Base-by-base conservation (phyloP, 2,888 invertebrate genomes). In the Cataglyphis altisquamis region DNA sequence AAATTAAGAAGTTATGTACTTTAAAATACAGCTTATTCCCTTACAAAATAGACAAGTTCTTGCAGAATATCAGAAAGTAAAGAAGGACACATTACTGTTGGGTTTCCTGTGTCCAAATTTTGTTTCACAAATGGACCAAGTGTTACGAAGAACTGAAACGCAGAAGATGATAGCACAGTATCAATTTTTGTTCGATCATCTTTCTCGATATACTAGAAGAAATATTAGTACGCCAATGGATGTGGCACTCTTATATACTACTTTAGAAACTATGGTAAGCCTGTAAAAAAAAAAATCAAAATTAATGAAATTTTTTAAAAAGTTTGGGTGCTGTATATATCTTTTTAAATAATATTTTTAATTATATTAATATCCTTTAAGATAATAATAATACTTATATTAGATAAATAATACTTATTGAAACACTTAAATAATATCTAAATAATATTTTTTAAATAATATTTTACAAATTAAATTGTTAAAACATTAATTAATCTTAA, bases 41-140 rank as follows among this genome's bases (percentile, higher is more conserved):
- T 29, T 36, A 45, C 8, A 41, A 15, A 80, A 45, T 48, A 74
- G n/a, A 64, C 32, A 25, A 39, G 3, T 62, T 48, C 21, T 74
- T 66, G n/a, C 68, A 91, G 91, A 89, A 18, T 90, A 87, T 8
- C 18, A 55, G 8, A 0, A n/a, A 12, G 25, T 64, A n/a, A 9
- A 77, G 9, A 36, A 86, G 12, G 91, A 91, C 25, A 83, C 84
- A 1, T 32, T 91, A 29, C 21, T 91, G 25, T 52, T 91, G 12
- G 91, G 91, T 5, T 68, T 57, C 12, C 63, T 87, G 1, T 91
- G 91, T 68, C 89, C 91, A 10, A 87, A 66, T 45, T 91, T 89
- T 29, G 4, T 25, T 15, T 77, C 60, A 21, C 86, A 89, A 15
- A 75, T 67, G 78, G 45, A 68, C 1, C 64, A 77, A 18, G 39